phyloP scores from a whole-genome alignment of 2,113 vertebrate species.

The Shinisaurus crocodilurus region DNA sequence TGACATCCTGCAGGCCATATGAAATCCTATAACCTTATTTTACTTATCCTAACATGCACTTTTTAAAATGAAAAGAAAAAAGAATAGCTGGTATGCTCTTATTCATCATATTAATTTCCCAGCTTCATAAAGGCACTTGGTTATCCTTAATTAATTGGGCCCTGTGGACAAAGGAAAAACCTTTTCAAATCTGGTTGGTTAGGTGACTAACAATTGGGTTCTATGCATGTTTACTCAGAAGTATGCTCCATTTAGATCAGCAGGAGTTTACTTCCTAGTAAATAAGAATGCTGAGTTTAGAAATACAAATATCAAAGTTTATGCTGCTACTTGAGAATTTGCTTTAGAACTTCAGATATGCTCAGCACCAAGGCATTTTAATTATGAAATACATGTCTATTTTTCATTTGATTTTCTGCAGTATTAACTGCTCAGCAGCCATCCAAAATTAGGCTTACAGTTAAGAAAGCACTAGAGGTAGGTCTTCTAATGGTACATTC shows the following conservation, averaged over 20 bases:
- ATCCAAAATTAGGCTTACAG: constrained; percentile 67
- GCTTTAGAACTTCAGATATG: constrained; percentile 52
- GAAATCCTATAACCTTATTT: constrained; percentile 76
- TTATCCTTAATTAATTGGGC: constrained; percentile 73
- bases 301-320: constrained; percentile 63
- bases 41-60: constrained; percentile 78
- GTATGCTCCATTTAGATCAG: constrained; percentile 25
- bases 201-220: constrained; percentile 66
- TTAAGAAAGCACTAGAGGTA: constrained; percentile 36
- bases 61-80: constrained; percentile 57
- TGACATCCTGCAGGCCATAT: constrained; percentile 69
- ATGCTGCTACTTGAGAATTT: constrained; percentile 71
- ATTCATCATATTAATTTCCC: constrained; percentile 73
- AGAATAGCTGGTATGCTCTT: constrained; percentile 67
- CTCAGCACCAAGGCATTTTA: constrained; percentile 59
- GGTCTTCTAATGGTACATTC: neutral
- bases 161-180: constrained; percentile 68
- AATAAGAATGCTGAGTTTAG: constrained; percentile 4
- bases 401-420: constrained; percentile 73
- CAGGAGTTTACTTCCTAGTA: constrained; percentile 51
- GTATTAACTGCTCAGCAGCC: constrained; percentile 76
- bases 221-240: constrained; percentile 61
- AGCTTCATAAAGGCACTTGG: constrained; percentile 76
- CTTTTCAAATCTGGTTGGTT: constrained; percentile 68
- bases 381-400: constrained; percentile 61